Conservation (phyloP, 2,797 vertebrate genomes). For the Poecile montanus region DNA sequence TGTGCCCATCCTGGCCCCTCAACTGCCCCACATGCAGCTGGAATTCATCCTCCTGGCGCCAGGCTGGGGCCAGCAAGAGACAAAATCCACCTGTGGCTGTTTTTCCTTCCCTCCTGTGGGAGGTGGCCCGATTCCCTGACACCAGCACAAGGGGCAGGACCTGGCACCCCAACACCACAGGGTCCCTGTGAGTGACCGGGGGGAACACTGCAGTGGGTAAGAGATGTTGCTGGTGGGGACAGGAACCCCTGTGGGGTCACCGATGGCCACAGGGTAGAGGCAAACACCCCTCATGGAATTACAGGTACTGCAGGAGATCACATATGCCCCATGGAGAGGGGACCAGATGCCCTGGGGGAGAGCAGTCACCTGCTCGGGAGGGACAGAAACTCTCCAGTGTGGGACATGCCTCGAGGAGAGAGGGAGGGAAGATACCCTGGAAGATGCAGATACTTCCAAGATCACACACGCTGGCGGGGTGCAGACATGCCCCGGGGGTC, state of each 20-base stretch:
- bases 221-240: background rate
- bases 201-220: background rate
- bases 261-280: background rate
- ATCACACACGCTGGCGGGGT: too few species aligned
- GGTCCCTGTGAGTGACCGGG: accelerated
- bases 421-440: background rate
- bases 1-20: background rate
- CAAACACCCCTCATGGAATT: background rate
- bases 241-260: background rate
- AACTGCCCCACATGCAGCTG: background rate
- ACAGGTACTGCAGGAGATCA: background rate
- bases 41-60: background rate
- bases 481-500: background rate
- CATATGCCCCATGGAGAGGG: background rate
- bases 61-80: background rate
- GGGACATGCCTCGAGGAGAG: background rate
- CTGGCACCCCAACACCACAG: background rate
- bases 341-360: background rate
- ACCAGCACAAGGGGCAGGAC: background rate
- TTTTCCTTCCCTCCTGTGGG: background rate
- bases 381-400: background rate
- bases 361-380: background rate
- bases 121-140: background rate
- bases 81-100: background rate
- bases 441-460: background rate